These are phyloP conservation scores for Hemiscyllium ocellatum DNA, from an alignment of 2,113 vertebrate genomes.

Conservation along the genomic window DNA sequence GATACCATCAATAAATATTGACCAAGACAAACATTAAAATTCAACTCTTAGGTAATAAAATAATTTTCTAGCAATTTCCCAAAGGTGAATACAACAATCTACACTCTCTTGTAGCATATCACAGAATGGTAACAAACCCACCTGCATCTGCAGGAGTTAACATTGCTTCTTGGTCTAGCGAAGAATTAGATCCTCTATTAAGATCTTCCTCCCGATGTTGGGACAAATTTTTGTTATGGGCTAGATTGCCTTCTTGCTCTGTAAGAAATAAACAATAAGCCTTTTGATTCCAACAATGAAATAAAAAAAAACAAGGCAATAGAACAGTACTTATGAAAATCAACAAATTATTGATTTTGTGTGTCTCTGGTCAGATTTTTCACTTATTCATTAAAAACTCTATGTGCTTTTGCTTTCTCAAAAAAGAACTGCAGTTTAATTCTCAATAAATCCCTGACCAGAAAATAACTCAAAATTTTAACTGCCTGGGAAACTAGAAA, in stretches of 20 bases:
- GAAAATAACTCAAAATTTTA: background rate
- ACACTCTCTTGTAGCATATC: background rate
- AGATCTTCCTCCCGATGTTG: background rate
- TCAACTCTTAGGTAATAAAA: background rate
- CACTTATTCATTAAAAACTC: background rate
- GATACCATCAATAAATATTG: background rate
- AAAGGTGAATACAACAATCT: background rate
- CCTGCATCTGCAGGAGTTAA: background rate
- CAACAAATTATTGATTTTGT: background rate
- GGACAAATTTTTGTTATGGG: background rate
- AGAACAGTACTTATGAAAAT: background rate
- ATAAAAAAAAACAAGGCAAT: background rate
- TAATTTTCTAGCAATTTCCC: background rate
- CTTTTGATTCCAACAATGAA: background rate
- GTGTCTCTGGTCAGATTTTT: background rate
- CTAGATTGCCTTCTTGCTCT: conserved; percentile 7
- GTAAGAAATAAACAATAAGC: background rate
- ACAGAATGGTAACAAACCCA: conserved; percentile 8
- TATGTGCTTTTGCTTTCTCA: background rate
- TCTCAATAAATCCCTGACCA: background rate
- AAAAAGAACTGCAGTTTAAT: conserved; percentile 10
- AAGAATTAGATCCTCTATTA: conserved; percentile 21
- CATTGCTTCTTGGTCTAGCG: background rate
- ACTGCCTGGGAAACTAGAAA: conserved; percentile 20
- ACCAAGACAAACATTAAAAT: background rate